Percentiles rank a stretch among this genome's conserved stretches.
These are phyloP conservation scores for Melinaea marsaeus DNA, from an alignment of 2,888 invertebrate species.

Conservation along the genomic window DNA sequence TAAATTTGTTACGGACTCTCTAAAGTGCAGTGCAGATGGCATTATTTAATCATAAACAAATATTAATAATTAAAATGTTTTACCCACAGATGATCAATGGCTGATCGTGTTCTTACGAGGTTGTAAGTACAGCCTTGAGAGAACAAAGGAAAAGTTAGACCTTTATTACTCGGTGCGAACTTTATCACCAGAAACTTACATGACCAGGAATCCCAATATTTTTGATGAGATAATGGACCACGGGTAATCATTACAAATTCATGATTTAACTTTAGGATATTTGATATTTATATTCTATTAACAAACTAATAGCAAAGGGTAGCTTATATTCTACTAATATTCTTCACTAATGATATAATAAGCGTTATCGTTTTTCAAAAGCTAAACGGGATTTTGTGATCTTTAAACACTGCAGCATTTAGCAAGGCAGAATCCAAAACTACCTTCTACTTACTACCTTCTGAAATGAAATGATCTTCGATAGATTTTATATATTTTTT, in stretches of 20 bases:
- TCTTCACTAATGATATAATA: no score
- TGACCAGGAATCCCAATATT: background rate
- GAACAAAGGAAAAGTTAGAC: constrained; percentile 78
- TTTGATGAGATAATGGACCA: background rate
- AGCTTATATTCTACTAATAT: no score
- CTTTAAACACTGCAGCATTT: no score
- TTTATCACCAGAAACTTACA: constrained; percentile 60
- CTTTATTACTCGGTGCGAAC: constrained; percentile 72
- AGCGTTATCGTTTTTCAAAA: no score
- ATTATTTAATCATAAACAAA: no score
- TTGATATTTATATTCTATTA: no score
- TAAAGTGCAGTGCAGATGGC: background rate
- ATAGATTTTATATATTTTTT: no score
- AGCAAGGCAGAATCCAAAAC: no score
- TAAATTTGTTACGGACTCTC: background rate
- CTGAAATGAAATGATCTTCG: no score
- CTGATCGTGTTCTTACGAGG: constrained; percentile 79
- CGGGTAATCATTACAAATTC: background rate
- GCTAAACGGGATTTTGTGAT: no score
- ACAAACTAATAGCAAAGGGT: no score
- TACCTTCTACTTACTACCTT: no score
- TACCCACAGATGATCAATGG: constrained; percentile 79
- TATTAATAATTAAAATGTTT: background rate
- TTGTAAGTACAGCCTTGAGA: constrained; percentile 78
- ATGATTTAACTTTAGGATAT: background rate